Conservation (phyloP, 2,113 vertebrate species). For the Sarotherodon lohbergeri region DNA sequence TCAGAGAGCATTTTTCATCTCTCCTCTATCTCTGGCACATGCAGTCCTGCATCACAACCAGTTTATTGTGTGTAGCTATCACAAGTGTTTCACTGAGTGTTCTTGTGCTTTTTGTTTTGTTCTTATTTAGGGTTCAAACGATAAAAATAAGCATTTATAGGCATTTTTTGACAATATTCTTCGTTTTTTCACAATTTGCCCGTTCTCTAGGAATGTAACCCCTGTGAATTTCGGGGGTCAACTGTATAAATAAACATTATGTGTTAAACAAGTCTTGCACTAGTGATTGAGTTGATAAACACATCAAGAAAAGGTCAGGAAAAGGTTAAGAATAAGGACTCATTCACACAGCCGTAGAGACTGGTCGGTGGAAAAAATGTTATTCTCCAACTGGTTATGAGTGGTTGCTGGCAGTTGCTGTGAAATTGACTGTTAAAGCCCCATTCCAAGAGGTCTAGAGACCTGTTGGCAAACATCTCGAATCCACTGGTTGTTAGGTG, state of each 20-base stretch:
- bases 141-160: neutral
- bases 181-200: neutral
- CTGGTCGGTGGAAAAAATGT: neutral
- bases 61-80: neutral
- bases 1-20: neutral
- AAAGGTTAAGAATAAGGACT: neutral
- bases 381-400: neutral
- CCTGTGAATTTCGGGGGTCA: neutral
- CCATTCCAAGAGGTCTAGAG: neutral
- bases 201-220: neutral
- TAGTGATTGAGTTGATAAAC: neutral
- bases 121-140: accelerated
- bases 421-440: neutral
- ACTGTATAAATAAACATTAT: neutral
- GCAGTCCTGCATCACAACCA: neutral
- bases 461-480: neutral
- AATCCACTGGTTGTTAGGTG: neutral
- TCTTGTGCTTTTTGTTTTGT: neutral
- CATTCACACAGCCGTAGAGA: neutral
- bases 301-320: neutral
- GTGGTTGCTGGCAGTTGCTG: neutral
- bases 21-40: neutral
- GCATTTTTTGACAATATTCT: neutral
- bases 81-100: neutral
- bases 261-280: neutral